phyloP scores from a whole-genome alignment of 2,888 invertebrate species.

The Ariolimax columbianus region DNA sequence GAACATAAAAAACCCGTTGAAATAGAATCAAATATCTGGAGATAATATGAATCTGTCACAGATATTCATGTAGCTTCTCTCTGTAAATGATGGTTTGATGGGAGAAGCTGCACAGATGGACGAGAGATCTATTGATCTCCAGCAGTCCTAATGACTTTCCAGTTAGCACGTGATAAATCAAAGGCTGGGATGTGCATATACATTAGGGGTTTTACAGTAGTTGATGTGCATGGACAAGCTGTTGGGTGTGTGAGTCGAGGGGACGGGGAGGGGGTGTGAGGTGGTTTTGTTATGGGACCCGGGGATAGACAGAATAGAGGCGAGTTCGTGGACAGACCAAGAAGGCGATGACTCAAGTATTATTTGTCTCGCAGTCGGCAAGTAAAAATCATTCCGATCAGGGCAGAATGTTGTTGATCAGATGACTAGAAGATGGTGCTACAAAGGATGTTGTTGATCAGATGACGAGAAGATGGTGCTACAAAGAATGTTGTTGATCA shows the following conservation, averaged over 20 bases:
- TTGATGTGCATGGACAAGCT: neutral
- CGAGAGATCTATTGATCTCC: conserved; percentile 2
- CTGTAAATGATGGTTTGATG: neutral
- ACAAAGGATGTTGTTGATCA: no score
- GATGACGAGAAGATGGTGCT: no score
- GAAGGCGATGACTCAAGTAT: no score
- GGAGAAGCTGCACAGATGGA: neutral
- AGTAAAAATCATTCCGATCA: no score
- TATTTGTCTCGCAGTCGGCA: no score
- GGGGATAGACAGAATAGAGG: no score
- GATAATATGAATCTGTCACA: neutral
- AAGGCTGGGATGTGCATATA: conserved; percentile 11
- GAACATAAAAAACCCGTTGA: neutral
- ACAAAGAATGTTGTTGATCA: no score
- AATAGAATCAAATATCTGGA: neutral
- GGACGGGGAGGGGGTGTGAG: neutral
- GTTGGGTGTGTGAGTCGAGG: neutral
- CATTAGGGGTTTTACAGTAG: conserved; percentile 8
- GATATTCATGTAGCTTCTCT: neutral
- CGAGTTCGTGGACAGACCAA: no score
- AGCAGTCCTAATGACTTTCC: neutral
- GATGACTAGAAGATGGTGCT: no score
- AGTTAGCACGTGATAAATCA: conserved; percentile 9
- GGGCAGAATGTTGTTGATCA: no score
- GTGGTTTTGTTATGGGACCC: neutral